A percentile compares a stretch with the other conserved stretches of the same genome.
phyloP scores from a whole-genome alignment of 2,888 invertebrate species.

The Acrobasis consociella region DNA sequence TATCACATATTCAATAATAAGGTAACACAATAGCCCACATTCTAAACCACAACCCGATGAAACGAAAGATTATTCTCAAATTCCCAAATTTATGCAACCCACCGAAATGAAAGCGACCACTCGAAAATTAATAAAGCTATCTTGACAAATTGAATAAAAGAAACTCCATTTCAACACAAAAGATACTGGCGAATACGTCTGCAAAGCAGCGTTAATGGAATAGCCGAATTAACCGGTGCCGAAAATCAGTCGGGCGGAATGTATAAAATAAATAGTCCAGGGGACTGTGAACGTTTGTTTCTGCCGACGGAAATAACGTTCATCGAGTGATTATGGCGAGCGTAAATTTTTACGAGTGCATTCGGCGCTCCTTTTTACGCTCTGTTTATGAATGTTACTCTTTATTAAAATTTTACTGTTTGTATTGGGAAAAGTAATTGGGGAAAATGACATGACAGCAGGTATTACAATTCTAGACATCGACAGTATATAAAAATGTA shows the following conservation, averaged over 20 bases:
- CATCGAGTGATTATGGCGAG: constrained; percentile 33
- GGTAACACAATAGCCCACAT: background rate
- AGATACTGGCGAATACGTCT: constrained; percentile 40
- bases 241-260: constrained; percentile 54
- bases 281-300: constrained; percentile 30
- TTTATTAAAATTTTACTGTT: background rate
- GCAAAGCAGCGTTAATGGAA: constrained; percentile 53
- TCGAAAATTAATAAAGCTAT: constrained; percentile 48
- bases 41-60: background rate
- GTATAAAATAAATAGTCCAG: constrained; percentile 57
- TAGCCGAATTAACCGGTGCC: constrained; percentile 57
- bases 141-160: constrained; percentile 58
- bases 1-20: background rate
- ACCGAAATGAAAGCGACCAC: constrained; percentile 2
- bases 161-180: constrained; percentile 57
- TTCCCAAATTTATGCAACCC: background rate
- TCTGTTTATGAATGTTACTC: constrained; percentile 1
- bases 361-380: constrained; percentile 12
- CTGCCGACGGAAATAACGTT: constrained; percentile 37
- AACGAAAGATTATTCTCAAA: background rate
- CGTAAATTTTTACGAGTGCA: constrained; percentile 41
- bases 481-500: too few species aligned
- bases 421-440: too few species aligned
- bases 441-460: too few species aligned
- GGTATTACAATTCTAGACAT: too few species aligned